Conservation (phyloP, 2,888 invertebrate species). For the Chloromyia formosa region DNA sequence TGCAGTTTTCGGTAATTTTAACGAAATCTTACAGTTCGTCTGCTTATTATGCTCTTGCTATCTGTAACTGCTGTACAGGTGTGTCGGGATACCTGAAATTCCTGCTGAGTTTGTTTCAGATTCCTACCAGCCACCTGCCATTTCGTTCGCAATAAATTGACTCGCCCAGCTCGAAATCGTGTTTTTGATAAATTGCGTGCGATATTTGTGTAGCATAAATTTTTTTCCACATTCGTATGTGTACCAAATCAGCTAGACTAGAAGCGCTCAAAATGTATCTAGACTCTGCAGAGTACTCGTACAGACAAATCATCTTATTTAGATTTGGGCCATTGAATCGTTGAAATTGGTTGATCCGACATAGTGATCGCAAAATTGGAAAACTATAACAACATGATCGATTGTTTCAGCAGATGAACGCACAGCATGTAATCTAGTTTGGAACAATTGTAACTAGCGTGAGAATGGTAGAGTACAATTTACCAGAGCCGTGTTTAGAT, state of each 20-base stretch:
- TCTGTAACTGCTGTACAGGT: constrained; percentile 14
- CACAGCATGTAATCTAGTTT: constrained; percentile 33
- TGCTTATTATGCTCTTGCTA: neutral
- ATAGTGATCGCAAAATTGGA: constrained; percentile 11
- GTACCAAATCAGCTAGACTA: too few species aligned
- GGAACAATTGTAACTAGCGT: constrained; percentile 20
- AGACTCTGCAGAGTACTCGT: neutral
- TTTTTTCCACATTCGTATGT: too few species aligned
- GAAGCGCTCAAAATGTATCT: too few species aligned
- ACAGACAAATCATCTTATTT: neutral
- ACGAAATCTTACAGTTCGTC: neutral
- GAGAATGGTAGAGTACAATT: constrained; percentile 24
- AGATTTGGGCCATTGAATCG: constrained; percentile 17
- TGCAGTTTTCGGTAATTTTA: neutral
- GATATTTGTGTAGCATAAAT: neutral
- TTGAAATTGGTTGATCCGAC: neutral
- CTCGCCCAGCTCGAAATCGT: constrained; percentile 3
- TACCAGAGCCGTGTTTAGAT: too few species aligned
- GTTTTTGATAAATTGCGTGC: constrained; percentile 1
- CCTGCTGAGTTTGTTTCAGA: neutral
- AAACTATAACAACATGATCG: constrained; percentile 39
- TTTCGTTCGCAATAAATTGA: neutral
- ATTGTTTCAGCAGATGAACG: constrained; percentile 34
- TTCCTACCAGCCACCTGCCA: neutral
- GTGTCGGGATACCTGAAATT: constrained; percentile 30